These are phyloP conservation scores for Aelia acuminata DNA, from an alignment of 2,888 invertebrate genomes.

Conservation along the genomic window DNA sequence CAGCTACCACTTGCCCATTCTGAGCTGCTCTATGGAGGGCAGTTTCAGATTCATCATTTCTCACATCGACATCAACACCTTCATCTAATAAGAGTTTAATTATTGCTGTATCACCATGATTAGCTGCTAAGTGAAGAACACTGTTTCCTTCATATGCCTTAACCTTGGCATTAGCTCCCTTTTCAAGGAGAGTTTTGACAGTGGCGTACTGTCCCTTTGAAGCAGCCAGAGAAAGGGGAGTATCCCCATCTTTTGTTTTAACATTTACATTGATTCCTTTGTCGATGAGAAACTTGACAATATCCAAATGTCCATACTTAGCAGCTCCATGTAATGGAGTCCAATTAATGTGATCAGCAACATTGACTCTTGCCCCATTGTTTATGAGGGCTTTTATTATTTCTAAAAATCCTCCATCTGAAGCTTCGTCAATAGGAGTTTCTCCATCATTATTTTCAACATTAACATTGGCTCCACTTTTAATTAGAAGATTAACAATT, in stretches of 20 bases:
- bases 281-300: conserved; percentile 14
- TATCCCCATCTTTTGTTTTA: neutral
- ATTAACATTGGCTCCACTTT: conserved; percentile 1
- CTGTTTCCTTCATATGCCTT: neutral
- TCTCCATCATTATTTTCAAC: conserved; percentile 31
- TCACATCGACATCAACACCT: neutral
- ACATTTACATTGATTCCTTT: conserved; percentile 29
- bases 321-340: conserved; percentile 28
- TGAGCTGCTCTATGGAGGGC: conserved; percentile 53
- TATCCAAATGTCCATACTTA: conserved; percentile 26
- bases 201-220: neutral
- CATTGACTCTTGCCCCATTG: neutral
- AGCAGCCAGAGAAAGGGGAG: neutral
- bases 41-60: conserved; percentile 36
- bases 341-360: neutral
- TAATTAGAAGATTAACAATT: neutral
- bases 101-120: neutral
- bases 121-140: neutral
- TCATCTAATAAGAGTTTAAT: neutral
- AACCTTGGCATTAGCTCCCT: neutral
- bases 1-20: conserved; percentile 18
- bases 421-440: conserved; percentile 16
- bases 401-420: conserved; percentile 9
- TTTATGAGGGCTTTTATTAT: neutral
- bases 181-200: neutral